Conservation (phyloP, 2,888 invertebrate species). For the Ganaspis brasiliensis region DNA sequence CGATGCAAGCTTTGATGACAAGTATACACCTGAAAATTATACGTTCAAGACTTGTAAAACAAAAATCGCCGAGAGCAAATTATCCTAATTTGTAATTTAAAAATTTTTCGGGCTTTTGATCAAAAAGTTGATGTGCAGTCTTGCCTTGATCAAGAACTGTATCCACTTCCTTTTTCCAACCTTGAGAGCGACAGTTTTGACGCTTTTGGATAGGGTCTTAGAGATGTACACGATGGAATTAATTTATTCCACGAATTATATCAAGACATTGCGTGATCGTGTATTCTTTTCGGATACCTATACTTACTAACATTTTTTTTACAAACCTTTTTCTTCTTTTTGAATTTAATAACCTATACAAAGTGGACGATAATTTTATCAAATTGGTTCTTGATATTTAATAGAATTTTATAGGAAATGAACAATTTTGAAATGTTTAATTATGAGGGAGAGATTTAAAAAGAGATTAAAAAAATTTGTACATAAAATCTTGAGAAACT, state of each 20-base stretch:
- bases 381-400: too few species aligned
- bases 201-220: conserved; percentile 23
- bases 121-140: not conserved
- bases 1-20: conserved; percentile 7
- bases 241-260: conserved; percentile 76
- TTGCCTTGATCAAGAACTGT: not conserved
- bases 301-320: conserved; percentile 59
- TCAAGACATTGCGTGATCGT: conserved; percentile 75
- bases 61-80: not conserved
- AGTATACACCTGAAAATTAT: not conserved
- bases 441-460: too few species aligned
- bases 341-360: too few species aligned
- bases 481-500: too few species aligned
- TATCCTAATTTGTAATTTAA: conserved; percentile 18
- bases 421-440: too few species aligned
- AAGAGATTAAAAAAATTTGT: too few species aligned
- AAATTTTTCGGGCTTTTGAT: conserved; percentile 1
- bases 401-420: too few species aligned
- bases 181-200: conserved; percentile 22
- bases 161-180: not conserved
- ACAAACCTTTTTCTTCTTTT: too few species aligned
- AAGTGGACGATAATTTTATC: too few species aligned
- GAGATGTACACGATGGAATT: conserved; percentile 54
- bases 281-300: conserved; percentile 52
- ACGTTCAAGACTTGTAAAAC: not conserved